Base-by-base conservation (phyloP, 1,140 invertebrate species). In the Drosophila paulistorum region DNA sequence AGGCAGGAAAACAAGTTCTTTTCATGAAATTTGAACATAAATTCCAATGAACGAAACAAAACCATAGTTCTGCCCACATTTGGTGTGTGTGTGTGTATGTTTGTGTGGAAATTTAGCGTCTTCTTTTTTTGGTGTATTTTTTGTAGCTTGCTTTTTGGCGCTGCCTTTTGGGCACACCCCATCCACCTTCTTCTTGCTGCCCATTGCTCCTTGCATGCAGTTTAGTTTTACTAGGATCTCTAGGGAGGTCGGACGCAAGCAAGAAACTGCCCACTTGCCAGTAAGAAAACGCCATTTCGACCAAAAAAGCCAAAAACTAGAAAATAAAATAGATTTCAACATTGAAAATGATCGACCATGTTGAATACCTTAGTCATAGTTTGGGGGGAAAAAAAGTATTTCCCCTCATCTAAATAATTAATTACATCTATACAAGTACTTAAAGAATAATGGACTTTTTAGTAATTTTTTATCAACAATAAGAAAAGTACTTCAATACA, bases 21-120 rank as follows among this genome's bases (percentile, higher is more conserved):
- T 83, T 83, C 80, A 83, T 83, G 80, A 83, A 83, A 83, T 83
- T 83, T 83, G 80, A 83, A 83, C 80, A 83, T 83, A 83, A 83
- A 83, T 83, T 83, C 80, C 80, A 83, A 83, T 83, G 80, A 83
- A 82, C 79, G 80, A 75, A 83, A 83, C 80, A 83, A 83, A 78
- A 83, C 71, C 79, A 79, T 79, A 83, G 71, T 83, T 71, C 74
- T 71, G 69, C 69, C 62, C 79, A 81, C 64, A 30, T 30, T 30
- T 30, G 30, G 30, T 30, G 30, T 30, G 26, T 30, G 30, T 30
- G 5, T 30, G 30, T 30, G 30, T 30, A 6, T 30, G 30, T 30
- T 30, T 30, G 30, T 30, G 30, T 30, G 30, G 30, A 30, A 6
- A 30, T 30, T 30, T 30, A 30, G 60, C 17, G 45, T 14, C 30